Evolutionary conservation across 2,888 invertebrate species (phyloP).

Genomic region (Heteropelma amictum): DNA sequence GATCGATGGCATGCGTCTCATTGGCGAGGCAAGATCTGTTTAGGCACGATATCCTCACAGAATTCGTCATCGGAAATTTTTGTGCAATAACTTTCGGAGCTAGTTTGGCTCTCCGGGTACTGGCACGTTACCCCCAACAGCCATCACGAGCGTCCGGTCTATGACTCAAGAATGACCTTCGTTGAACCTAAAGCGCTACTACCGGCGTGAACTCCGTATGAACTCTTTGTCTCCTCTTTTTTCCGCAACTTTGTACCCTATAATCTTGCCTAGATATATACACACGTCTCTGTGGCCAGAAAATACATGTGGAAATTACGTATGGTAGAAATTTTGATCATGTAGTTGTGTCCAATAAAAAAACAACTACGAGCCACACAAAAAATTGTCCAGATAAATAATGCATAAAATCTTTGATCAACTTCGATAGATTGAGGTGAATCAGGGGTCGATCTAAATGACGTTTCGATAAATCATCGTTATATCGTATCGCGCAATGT

Average conservation of each 20-base stretch:
- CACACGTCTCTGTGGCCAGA: no score
- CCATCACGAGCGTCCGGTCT: slow-evolving; percentile 70
- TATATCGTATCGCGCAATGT: no score
- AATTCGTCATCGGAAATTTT: slow-evolving; percentile 75
- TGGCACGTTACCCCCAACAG: slow-evolving; percentile 45
- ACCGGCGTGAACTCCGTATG: slow-evolving; percentile 54
- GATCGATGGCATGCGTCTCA: not conserved
- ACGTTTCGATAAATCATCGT: no score
- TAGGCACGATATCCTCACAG: slow-evolving; percentile 49
- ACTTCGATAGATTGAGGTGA: no score
- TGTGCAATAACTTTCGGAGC: slow-evolving; percentile 60
- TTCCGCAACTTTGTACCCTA: slow-evolving; percentile 36
- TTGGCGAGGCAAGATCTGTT: slow-evolving; percentile 1
- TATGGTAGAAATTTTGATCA: no score
- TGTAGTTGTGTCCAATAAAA: no score
- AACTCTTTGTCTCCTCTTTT: slow-evolving; percentile 37
- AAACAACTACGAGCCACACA: no score
- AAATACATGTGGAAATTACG: no score
- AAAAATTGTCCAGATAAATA: no score
- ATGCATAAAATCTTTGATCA: no score
- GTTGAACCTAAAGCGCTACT: slow-evolving; percentile 67
- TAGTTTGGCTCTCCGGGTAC: slow-evolving; percentile 24
- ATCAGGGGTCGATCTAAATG: no score
- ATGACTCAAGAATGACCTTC: slow-evolving; percentile 75
- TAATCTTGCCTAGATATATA: not conserved